phyloP scores from a whole-genome alignment of 2,797 vertebrate genomes.

The Sphenodon punctatus region DNA sequence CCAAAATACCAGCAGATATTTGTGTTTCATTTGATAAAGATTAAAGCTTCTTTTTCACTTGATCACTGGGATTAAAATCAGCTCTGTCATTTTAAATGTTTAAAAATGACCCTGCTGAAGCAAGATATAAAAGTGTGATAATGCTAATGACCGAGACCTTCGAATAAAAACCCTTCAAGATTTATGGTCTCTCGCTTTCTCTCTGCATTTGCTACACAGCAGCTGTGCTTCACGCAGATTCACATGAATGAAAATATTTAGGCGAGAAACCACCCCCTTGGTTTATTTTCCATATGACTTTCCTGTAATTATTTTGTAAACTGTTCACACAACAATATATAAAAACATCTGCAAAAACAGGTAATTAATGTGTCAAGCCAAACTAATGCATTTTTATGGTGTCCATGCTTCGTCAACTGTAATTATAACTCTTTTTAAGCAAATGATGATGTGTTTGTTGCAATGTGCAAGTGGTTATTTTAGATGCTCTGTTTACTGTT shows the following conservation, averaged over 20 bases:
- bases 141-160: conserved; percentile 68
- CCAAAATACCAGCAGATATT: conserved; percentile 57
- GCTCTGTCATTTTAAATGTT: conserved; percentile 65
- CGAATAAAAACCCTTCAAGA: conserved; percentile 80
- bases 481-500: conserved; percentile 84
- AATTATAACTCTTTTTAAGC: conserved; percentile 91
- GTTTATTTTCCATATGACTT: conserved; percentile 93
- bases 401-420: conserved; percentile 88
- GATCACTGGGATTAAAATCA: conserved; percentile 62
- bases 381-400: conserved; percentile 93
- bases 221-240: conserved; percentile 84
- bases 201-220: conserved; percentile 75
- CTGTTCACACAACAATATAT: conserved; percentile 93
- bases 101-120: conserved; percentile 60
- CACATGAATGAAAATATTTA: conserved; percentile 92
- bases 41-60: conserved; percentile 55
- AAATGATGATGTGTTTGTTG: conserved; percentile 91
- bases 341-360: conserved; percentile 98
- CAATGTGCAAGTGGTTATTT: conserved; percentile 88
- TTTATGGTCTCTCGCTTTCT: conserved; percentile 61
- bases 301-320: conserved; percentile 92
- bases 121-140: conserved; percentile 67
- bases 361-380: conserved; percentile 96
- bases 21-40: conserved; percentile 67
- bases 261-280: conserved; percentile 87